Conservation (phyloP, 2,797 vertebrate genomes). For the Chaetodon trifasciatus region DNA sequence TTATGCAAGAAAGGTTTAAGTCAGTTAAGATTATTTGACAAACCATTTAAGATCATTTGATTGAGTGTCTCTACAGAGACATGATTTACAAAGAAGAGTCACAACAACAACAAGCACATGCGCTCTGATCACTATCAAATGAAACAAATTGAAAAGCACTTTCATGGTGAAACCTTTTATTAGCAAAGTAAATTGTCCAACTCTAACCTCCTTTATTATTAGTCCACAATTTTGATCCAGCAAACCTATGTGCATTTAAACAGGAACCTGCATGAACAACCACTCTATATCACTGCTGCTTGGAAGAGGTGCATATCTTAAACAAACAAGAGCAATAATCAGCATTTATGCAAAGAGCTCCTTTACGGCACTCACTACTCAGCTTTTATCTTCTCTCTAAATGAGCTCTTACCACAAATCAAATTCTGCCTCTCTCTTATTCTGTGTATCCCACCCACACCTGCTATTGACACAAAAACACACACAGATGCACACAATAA, state of each 20-base stretch:
- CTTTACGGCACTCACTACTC: conserved; percentile 18
- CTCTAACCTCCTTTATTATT: neutral
- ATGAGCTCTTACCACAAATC: conserved; percentile 41
- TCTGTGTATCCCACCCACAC: conserved; percentile 42
- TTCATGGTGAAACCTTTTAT: neutral
- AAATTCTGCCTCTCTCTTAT: conserved; percentile 27
- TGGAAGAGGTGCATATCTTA: conserved; percentile 19
- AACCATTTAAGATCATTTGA: neutral
- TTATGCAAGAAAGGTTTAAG: neutral
- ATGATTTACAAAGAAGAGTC: neutral
- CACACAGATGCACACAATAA: conserved; percentile 16
- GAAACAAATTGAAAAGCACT: conserved; percentile 3
- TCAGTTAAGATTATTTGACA: neutral
- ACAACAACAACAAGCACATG: neutral
- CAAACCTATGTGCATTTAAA: conserved; percentile 1
- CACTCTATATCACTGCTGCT: conserved; percentile 1
- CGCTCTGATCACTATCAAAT: neutral
- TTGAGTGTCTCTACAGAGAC: neutral
- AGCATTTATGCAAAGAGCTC: conserved; percentile 37
- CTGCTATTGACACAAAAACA: conserved; percentile 41
- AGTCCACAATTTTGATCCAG: conserved; percentile 1
- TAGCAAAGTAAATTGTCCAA: neutral
- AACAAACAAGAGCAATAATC: conserved; percentile 44
- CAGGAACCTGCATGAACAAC: neutral
- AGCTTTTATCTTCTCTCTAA: conserved; percentile 49